Percentiles rank a stretch among this genome's conserved stretches.
Evolutionary conservation across 2,888 invertebrate genomes (phyloP).

Genomic region (Tipula helvola): DNA sequence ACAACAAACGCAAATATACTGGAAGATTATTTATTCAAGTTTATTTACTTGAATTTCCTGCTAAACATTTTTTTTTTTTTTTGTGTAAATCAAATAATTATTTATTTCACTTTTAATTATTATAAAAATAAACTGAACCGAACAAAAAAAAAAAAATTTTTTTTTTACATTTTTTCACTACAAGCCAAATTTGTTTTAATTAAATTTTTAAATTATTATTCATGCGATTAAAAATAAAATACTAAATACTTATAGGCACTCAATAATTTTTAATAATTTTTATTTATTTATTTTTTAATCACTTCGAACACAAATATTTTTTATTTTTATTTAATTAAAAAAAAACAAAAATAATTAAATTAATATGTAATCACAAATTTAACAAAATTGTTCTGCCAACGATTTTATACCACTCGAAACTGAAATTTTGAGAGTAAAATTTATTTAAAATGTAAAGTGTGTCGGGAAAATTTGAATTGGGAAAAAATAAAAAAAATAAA

Average conservation of each 20-base stretch:
- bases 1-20: background rate
- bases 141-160: background rate
- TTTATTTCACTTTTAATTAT: background rate
- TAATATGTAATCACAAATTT: background rate
- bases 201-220: background rate
- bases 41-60: background rate
- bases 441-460: background rate
- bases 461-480: background rate
- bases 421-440: background rate
- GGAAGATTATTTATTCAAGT: background rate
- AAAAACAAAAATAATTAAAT: background rate
- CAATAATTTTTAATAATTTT: background rate
- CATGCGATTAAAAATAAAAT: background rate
- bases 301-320: background rate
- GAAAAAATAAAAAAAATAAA: background rate
- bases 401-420: background rate
- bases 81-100: background rate
- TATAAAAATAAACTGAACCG: background rate
- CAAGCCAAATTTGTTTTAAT: background rate
- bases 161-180: background rate
- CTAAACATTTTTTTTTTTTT: background rate
- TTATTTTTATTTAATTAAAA: background rate
- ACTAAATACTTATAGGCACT: background rate
- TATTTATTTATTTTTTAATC: background rate
- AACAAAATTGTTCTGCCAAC: background rate